A percentile compares a stretch with the other conserved stretches of the same genome.
phyloP scores from a whole-genome alignment of 2,888 invertebrate species.

The Thecophora atra region DNA sequence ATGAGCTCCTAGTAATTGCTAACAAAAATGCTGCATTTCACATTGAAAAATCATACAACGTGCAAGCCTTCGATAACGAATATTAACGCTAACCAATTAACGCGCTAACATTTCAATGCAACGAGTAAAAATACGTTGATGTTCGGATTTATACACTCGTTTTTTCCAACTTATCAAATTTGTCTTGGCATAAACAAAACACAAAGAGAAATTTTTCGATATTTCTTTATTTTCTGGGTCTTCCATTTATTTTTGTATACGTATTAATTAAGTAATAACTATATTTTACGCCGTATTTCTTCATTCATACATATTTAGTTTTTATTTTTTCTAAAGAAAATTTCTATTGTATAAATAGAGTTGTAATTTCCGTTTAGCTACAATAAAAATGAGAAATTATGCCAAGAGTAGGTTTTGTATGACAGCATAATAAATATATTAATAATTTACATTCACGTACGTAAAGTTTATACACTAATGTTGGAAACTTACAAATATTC shows the following conservation, averaged over 20 bases:
- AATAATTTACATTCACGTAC: constrained; percentile 7
- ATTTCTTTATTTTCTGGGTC: constrained; percentile 15
- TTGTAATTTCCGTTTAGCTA: background rate
- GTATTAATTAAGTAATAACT: constrained; percentile 13
- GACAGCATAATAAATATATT: constrained; percentile 5
- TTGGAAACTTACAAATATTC: constrained; percentile 1
- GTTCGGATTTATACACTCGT: no score
- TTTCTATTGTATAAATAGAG: background rate
- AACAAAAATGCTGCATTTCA: no score
- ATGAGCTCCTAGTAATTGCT: no score
- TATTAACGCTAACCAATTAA: no score
- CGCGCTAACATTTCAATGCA: no score
- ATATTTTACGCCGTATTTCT: background rate
- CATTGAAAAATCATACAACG: no score
- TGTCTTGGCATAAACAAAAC: no score
- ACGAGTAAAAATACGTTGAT: no score
- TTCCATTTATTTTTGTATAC: constrained; percentile 17
- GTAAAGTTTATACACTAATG: background rate
- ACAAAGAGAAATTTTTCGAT: constrained; percentile 5
- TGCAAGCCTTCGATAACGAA: no score
- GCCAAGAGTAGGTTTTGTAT: no score
- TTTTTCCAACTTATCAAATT: no score
- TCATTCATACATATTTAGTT: background rate
- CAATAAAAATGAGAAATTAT: constrained; percentile 8
- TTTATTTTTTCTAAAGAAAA: constrained; percentile 6